phyloP scores from a whole-genome alignment of 2,888 invertebrate genomes.

The Perdita meconis region DNA sequence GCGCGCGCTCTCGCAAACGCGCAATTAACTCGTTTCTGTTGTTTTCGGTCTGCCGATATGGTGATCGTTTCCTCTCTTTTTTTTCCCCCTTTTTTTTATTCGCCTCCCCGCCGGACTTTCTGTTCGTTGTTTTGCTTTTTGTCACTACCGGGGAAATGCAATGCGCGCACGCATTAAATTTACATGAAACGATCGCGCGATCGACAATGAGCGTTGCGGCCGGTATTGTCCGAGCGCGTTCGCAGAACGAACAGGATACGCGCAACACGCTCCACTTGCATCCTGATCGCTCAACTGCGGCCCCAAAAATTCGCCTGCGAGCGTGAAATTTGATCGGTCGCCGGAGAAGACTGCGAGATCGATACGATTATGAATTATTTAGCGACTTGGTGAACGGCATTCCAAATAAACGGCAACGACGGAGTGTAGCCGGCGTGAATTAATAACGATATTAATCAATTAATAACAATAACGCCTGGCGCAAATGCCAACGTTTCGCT shows the following conservation, averaged over 20 bases:
- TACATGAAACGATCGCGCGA: conserved; percentile 54
- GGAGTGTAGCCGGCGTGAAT: no score
- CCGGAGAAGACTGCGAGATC: background rate
- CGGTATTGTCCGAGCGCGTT: conserved; percentile 47
- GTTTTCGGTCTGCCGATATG: background rate
- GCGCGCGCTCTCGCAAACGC: background rate
- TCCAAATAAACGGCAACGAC: no score
- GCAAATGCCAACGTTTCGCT: no score
- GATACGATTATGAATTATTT: background rate
- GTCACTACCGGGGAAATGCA: background rate
- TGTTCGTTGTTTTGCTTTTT: conserved; percentile 8
- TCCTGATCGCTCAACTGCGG: conserved; percentile 8
- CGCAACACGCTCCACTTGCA: conserved; percentile 43
- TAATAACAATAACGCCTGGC: no score
- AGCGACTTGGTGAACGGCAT: background rate
- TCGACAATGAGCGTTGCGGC: conserved; percentile 55
- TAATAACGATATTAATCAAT: no score
- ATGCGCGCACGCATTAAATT: conserved; percentile 43
- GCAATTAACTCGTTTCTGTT: conserved; percentile 1
- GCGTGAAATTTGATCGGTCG: background rate
- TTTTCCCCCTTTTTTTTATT: background rate
- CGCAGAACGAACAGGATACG: conserved; percentile 55
- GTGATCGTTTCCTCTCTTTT: background rate
- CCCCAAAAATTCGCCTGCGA: conserved; percentile 22
- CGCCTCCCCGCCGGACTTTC: no score